Evolutionary conservation across 2,888 invertebrate genomes (phyloP).

Genomic region (Lacanobia wlatinum): DNA sequence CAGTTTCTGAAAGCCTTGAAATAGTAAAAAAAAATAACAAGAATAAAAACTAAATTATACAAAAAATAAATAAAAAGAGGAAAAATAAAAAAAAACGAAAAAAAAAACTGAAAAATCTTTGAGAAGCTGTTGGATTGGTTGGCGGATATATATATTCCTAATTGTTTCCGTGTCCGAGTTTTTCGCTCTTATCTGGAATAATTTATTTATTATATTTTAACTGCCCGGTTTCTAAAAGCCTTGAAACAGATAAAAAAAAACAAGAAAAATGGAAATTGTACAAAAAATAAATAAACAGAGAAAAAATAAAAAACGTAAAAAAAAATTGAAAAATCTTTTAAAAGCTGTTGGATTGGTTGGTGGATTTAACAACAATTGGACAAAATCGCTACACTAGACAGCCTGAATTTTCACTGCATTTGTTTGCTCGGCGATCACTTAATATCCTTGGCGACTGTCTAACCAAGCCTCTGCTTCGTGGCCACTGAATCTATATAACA

Average conservation of each 20-base stretch:
- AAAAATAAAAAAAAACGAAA: background rate
- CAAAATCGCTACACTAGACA: too few species aligned
- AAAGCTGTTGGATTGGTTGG: background rate
- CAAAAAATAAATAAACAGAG: too few species aligned
- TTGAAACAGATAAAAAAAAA: background rate
- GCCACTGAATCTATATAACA: background rate
- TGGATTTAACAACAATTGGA: background rate
- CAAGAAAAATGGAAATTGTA: background rate
- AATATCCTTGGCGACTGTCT: background rate
- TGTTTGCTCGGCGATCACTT: background rate
- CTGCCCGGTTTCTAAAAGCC: constrained; percentile 15
- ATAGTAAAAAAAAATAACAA: background rate
- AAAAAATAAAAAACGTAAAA: too few species aligned
- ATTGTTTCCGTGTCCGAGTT: background rate
- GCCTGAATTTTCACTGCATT: background rate
- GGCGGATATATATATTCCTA: background rate
- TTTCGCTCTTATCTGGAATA: background rate
- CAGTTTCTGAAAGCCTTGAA: constrained; percentile 24
- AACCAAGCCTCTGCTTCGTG: background rate
- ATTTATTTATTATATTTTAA: background rate
- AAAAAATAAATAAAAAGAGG: background rate
- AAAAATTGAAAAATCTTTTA: too few species aligned
- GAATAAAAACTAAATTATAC: background rate
- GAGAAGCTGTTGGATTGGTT: too few species aligned
- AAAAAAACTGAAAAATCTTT: background rate